These are phyloP conservation scores for Danio albolineatus DNA, from an alignment of 2,797 vertebrate species.

Conservation along the genomic window DNA sequence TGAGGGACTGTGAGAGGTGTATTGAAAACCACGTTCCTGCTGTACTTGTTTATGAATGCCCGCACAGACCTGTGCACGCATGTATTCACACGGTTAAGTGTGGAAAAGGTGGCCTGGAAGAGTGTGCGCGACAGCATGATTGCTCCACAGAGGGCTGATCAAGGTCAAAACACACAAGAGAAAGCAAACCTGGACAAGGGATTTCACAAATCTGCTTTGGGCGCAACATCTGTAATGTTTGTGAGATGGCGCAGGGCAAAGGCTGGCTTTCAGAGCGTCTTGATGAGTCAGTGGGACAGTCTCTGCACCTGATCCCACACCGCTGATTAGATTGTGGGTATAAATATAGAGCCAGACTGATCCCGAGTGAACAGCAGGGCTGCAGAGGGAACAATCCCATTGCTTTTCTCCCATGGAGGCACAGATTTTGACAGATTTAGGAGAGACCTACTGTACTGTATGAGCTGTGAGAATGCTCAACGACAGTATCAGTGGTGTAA, in stretches of 20 bases:
- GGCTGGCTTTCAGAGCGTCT: not conserved
- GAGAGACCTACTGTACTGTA: not conserved
- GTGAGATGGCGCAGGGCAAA: not conserved
- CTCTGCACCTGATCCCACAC: not conserved
- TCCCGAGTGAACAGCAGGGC: not conserved
- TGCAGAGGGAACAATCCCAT: not conserved
- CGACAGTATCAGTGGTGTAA: too few species aligned
- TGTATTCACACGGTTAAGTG: constrained; percentile 21
- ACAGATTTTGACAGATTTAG: not conserved
- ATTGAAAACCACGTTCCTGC: too few species aligned
- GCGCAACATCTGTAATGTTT: not conserved
- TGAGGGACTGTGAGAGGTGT: too few species aligned
- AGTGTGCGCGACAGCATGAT: not conserved
- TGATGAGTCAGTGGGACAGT: not conserved
- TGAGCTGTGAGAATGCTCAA: not conserved
- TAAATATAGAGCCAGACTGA: not conserved
- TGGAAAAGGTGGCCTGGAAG: constrained; percentile 9
- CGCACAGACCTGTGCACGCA: not conserved
- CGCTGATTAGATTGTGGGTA: not conserved
- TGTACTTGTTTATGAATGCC: not conserved
- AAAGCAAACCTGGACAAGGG: not conserved
- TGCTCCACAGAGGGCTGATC: not conserved
- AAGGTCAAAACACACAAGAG: not conserved
- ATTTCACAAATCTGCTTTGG: not conserved
- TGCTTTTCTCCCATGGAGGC: not conserved